phyloP scores from a whole-genome alignment of 2,113 vertebrate genomes.

The Petaurus breviceps region DNA sequence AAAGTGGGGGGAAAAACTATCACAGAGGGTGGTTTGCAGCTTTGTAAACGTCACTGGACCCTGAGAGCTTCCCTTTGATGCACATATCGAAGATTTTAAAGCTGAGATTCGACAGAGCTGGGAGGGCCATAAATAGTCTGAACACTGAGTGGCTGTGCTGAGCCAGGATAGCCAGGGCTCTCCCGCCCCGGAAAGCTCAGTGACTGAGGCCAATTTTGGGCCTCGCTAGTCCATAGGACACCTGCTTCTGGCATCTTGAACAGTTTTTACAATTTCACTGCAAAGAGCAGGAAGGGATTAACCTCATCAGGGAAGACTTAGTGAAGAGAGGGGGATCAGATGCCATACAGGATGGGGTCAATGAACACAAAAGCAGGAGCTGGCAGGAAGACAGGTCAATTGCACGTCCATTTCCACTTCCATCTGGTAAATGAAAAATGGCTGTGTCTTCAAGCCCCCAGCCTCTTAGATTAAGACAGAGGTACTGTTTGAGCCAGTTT shows the following conservation, averaged over 20 bases:
- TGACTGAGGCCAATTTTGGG: not conserved
- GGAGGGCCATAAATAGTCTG: not conserved
- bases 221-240: not conserved
- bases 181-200: not conserved
- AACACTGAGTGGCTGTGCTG: not conserved
- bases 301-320: not conserved
- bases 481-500: slow-evolving; percentile 7
- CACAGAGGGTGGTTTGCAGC: slow-evolving; percentile 62
- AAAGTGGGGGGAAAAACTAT: not conserved
- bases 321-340: not conserved
- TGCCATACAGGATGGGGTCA: not conserved
- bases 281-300: not conserved
- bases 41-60: slow-evolving; percentile 3
- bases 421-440: not conserved
- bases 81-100: not conserved
- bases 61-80: not conserved
- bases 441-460: not conserved
- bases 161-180: not conserved
- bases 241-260: not conserved
- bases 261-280: not conserved
- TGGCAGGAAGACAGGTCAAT: not conserved
- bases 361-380: not conserved
- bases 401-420: not conserved
- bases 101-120: fast-evolving
- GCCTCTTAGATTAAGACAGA: not conserved